Percentiles rank a stretch among this genome's conserved stretches.
Evolutionary conservation across 2,797 vertebrate species (phyloP).

Genomic region (Cheirogaleus major): DNA sequence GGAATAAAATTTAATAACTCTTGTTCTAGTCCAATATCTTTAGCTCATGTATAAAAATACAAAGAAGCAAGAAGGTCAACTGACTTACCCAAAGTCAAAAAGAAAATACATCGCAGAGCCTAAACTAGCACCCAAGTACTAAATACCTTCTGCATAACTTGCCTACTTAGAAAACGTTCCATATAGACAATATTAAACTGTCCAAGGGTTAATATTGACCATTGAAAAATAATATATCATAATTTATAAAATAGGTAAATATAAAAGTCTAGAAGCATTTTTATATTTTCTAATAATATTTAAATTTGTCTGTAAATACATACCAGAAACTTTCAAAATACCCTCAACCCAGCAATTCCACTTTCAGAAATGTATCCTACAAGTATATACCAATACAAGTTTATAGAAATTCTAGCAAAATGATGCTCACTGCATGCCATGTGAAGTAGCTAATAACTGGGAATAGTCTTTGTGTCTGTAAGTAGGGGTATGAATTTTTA

Average conservation of each 20-base stretch:
- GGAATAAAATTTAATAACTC: constrained; percentile 22
- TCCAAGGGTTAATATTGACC: not conserved
- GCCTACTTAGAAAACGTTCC: not conserved
- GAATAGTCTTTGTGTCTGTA: not conserved
- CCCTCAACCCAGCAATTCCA: not conserved
- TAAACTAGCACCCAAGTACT: not conserved
- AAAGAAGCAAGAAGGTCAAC: not conserved
- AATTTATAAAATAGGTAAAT: not conserved
- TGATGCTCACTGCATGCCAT: not conserved
- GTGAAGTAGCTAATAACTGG: not conserved
- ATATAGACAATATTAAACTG: not conserved
- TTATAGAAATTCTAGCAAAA: not conserved
- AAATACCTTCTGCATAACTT: not conserved
- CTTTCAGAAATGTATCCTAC: constrained; percentile 29
- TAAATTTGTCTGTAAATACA: not conserved
- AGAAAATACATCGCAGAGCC: not conserved
- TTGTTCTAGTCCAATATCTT: not conserved
- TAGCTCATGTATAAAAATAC: not conserved
- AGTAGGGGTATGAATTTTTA: not conserved
- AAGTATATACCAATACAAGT: not conserved
- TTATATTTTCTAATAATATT: constrained; percentile 1
- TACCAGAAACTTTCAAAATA: not conserved
- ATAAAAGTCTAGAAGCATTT: not conserved
- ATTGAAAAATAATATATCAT: not conserved
- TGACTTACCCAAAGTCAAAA: constrained; percentile 24